phyloP scores from a whole-genome alignment of 2,888 invertebrate species.

The Caenorhabditis sp. region DNA sequence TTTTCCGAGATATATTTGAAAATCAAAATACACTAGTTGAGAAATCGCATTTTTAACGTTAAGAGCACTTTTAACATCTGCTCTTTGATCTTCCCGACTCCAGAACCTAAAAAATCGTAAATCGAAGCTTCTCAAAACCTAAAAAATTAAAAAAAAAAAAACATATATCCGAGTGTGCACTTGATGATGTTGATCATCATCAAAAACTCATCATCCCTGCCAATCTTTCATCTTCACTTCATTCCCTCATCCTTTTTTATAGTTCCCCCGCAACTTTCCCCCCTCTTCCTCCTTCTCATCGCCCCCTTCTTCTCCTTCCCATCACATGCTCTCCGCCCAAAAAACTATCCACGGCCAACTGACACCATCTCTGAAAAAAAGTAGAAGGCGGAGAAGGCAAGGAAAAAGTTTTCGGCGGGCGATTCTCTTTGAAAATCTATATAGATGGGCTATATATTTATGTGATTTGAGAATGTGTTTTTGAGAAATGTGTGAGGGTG shows the following conservation, averaged over 20 bases:
- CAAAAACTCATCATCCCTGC: constrained; percentile 46
- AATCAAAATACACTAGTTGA: background rate
- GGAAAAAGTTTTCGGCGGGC: constrained; percentile 43
- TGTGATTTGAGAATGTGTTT: constrained; percentile 45
- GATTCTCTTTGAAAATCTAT: constrained; percentile 41
- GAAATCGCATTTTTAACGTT: too few species aligned
- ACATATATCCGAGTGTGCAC: too few species aligned
- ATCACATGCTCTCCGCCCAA: constrained; percentile 15
- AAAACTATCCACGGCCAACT: constrained; percentile 37
- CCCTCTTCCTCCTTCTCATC: constrained; percentile 6
- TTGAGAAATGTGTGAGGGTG: constrained; percentile 31
- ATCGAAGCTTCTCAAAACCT: background rate
- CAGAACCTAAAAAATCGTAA: too few species aligned
- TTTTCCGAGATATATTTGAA: too few species aligned
- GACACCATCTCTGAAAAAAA: constrained; percentile 39
- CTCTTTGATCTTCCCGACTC: too few species aligned
- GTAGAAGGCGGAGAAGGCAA: too few species aligned
- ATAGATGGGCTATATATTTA: constrained; percentile 35
- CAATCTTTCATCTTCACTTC: background rate
- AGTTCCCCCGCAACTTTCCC: constrained; percentile 23
- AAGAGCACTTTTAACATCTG: too few species aligned
- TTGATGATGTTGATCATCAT: constrained; percentile 41
- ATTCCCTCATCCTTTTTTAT: background rate
- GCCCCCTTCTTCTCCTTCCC: constrained; percentile 13
- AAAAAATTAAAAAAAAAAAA: too few species aligned